These are phyloP conservation scores for Bufotes viridis DNA, from an alignment of 2,797 vertebrate species.

Conservation along the genomic window DNA sequence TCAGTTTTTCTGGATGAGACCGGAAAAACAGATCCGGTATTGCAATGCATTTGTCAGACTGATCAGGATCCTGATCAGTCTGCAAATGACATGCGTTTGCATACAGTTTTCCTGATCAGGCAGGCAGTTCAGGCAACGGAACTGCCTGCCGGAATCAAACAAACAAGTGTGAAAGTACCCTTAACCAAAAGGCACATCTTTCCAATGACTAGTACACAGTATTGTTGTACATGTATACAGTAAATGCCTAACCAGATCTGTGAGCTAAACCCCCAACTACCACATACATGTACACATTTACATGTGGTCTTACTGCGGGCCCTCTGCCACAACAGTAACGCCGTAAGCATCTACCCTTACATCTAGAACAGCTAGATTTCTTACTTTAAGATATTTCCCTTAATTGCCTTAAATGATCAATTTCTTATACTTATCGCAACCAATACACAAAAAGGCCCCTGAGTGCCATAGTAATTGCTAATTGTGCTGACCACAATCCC, in stretches of 20 bases:
- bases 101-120: too few species aligned
- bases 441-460: slow-evolving; percentile 9
- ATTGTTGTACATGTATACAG: neutral
- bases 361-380: neutral
- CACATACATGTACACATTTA: neutral
- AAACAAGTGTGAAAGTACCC: too few species aligned
- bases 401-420: neutral
- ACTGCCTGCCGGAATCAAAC: too few species aligned
- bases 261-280: neutral
- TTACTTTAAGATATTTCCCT: neutral
- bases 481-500: slow-evolving; percentile 42
- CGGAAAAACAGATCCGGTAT: too few species aligned
- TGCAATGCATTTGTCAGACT: too few species aligned
- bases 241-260: neutral
- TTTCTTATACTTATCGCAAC: neutral
- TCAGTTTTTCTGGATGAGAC: too few species aligned
- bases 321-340: neutral
- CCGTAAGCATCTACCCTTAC: neutral
- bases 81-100: too few species aligned
- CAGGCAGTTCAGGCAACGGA: too few species aligned
- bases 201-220: neutral
- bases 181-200: too few species aligned
- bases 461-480: slow-evolving; percentile 25
- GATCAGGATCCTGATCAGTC: too few species aligned
- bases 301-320: neutral